phyloP scores from a whole-genome alignment of 2,797 vertebrate species.

The Gymnodraco acuticeps region DNA sequence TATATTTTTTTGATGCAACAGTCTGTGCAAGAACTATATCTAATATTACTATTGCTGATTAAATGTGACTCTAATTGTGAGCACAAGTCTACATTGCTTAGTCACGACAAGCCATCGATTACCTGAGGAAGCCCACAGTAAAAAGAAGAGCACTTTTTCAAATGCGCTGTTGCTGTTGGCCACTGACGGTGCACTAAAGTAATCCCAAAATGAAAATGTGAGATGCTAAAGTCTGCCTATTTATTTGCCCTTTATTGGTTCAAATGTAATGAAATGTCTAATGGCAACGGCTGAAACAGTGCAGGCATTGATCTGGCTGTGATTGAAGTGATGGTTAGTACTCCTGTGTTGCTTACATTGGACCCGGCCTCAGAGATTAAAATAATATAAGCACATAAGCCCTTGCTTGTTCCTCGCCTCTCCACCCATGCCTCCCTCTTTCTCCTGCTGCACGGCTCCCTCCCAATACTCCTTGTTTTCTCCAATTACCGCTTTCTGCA shows the following conservation, averaged over 20 bases:
- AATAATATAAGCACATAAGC: conserved; percentile 86
- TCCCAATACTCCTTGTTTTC: conserved; percentile 26
- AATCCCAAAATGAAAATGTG: conserved; percentile 71
- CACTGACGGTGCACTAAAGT: conserved; percentile 50
- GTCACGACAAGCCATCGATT: conserved; percentile 36
- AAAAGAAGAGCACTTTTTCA: conserved; percentile 35
- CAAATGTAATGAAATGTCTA: conserved; percentile 81
- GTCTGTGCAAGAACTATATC: neutral
- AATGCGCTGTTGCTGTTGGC: conserved; percentile 60
- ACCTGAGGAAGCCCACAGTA: conserved; percentile 24
- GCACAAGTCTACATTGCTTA: conserved; percentile 9
- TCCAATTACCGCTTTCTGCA: conserved; percentile 29
- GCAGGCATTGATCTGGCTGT: conserved; percentile 75
- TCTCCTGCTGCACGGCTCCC: conserved; percentile 27
- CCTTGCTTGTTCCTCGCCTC: conserved; percentile 74
- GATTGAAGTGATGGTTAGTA: conserved; percentile 85
- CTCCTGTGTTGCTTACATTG: conserved; percentile 84
- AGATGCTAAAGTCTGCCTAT: conserved; percentile 69
- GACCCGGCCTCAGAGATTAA: conserved; percentile 82
- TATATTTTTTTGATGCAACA: neutral
- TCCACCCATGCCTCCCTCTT: conserved; percentile 39
- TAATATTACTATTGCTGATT: conserved; percentile 10
- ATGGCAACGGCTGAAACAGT: conserved; percentile 76
- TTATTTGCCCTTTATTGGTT: conserved; percentile 79
- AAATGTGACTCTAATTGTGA: conserved; percentile 18